Conservation (phyloP, 1,140 invertebrate genomes). For the Cardiocondyla obscurior region DNA sequence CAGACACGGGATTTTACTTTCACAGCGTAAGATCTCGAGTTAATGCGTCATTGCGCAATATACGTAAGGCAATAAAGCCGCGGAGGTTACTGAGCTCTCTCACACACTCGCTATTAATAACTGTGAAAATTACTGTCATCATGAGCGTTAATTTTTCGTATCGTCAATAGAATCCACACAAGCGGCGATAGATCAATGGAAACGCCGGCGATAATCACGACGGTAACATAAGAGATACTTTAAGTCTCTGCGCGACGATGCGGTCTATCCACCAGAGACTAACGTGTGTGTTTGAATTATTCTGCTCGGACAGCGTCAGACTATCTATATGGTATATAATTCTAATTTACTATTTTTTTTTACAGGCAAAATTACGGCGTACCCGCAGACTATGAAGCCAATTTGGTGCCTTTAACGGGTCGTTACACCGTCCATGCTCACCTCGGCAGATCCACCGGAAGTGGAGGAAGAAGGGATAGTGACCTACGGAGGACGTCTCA, state of each 20-base stretch:
- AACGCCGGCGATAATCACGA: neutral
- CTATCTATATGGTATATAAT: too few relatives aligned
- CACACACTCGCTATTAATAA: constrained; percentile 27
- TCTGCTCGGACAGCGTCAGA: constrained; percentile 20
- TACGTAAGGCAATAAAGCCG: constrained; percentile 25
- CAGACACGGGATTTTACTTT: constrained; percentile 18
- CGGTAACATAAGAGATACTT: neutral
- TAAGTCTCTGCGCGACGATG: neutral
- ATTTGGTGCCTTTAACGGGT: neutral
- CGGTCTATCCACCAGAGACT: constrained; percentile 52
- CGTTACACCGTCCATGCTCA: neutral
- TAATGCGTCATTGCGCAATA: constrained; percentile 17
- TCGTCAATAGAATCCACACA: neutral
- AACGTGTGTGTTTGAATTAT: constrained; percentile 22
- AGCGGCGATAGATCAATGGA: neutral
- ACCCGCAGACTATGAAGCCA: neutral
- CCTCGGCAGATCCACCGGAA: constrained; percentile 48
- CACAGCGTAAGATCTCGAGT: constrained; percentile 20
- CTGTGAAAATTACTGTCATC: constrained; percentile 8
- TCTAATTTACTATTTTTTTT: constrained; percentile 3
- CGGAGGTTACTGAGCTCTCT: constrained; percentile 9
- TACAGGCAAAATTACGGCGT: neutral
- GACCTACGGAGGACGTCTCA: constrained; percentile 61
- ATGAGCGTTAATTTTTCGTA: neutral
- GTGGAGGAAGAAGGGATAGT: constrained; percentile 58